phyloP scores from a whole-genome alignment of 2,113 vertebrate species.

The Mustela lutreola region DNA sequence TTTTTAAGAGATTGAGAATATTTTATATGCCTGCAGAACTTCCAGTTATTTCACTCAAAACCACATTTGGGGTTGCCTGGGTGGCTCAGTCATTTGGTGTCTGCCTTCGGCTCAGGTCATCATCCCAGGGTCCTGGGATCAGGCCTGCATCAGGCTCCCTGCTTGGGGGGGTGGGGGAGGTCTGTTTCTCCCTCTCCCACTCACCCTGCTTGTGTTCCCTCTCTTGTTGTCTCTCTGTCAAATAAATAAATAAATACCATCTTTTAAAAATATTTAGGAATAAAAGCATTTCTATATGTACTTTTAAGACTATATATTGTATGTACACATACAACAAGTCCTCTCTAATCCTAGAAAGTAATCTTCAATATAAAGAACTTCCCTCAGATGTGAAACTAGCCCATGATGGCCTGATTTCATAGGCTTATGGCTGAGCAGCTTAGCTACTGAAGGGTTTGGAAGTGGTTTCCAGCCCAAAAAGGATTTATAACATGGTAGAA shows the following conservation, averaged over 20 bases:
- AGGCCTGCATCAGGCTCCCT: too few relatives aligned
- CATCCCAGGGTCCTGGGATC: too few relatives aligned
- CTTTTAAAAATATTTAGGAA: background rate
- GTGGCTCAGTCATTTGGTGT: too few relatives aligned
- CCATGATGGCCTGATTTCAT: slow-evolving; percentile 35
- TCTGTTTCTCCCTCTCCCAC: too few relatives aligned
- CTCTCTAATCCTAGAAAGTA: slow-evolving; percentile 17
- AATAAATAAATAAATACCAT: too few relatives aligned
- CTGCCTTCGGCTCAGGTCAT: too few relatives aligned
- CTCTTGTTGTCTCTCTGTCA: too few relatives aligned
- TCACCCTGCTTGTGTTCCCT: too few relatives aligned
- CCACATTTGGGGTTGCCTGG: background rate
- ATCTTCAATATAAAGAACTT: background rate
- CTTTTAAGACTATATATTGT: background rate
- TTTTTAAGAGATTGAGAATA: background rate
- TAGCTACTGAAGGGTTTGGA: slow-evolving; percentile 41
- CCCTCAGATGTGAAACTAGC: background rate
- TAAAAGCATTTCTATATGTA: background rate
- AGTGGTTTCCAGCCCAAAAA: slow-evolving; percentile 59
- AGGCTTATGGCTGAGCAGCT: slow-evolving; percentile 16
- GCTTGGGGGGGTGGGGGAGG: too few relatives aligned
- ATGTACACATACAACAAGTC: background rate
- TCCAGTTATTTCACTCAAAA: background rate
- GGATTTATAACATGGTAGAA: slow-evolving; percentile 71
- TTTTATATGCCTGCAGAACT: background rate